phyloP scores from a whole-genome alignment of 2,113 vertebrate genomes.

The Leuciscus idus region DNA sequence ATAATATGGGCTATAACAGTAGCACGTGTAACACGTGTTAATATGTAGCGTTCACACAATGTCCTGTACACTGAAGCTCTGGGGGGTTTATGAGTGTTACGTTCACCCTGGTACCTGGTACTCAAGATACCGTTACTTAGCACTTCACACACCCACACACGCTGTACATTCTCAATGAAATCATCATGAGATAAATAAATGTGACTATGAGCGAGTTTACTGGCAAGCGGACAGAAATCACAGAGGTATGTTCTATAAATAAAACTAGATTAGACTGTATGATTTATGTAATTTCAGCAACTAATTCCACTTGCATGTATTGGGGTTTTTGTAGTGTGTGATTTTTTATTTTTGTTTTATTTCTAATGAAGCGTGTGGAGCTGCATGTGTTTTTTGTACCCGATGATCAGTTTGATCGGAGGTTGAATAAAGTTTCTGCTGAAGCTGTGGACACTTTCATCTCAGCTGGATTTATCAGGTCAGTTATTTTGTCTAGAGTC shows the following conservation, averaged over 20 bases:
- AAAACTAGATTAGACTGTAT: too few relatives aligned
- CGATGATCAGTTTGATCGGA: slow-evolving; percentile 87
- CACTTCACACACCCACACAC: slow-evolving; percentile 47
- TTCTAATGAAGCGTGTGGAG: slow-evolving; percentile 82
- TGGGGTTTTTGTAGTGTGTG: too few relatives aligned
- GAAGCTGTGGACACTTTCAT: slow-evolving; percentile 82
- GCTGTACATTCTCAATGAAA: neutral
- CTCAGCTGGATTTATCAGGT: slow-evolving; percentile 93
- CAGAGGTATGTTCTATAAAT: slow-evolving; percentile 63
- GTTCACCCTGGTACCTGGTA: slow-evolving; percentile 39
- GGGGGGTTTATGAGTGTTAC: slow-evolving; percentile 4
- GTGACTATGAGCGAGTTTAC: slow-evolving; percentile 24
- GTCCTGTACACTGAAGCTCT: neutral
- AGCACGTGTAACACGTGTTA: too few relatives aligned
- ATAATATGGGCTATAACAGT: neutral
- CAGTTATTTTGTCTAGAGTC: slow-evolving; percentile 14
- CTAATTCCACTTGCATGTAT: neutral
- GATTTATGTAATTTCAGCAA: neutral
- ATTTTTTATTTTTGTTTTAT: neutral
- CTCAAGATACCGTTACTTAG: slow-evolving; percentile 60
- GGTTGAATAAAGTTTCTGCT: slow-evolving; percentile 85
- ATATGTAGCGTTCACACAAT: neutral
- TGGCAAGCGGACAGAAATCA: slow-evolving; percentile 48
- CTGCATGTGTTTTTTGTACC: slow-evolving; percentile 91
- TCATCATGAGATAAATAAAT: neutral